Base-by-base conservation (phyloP, 1,140 invertebrate genomes). In the Gyrodactylus salaris region DNA sequence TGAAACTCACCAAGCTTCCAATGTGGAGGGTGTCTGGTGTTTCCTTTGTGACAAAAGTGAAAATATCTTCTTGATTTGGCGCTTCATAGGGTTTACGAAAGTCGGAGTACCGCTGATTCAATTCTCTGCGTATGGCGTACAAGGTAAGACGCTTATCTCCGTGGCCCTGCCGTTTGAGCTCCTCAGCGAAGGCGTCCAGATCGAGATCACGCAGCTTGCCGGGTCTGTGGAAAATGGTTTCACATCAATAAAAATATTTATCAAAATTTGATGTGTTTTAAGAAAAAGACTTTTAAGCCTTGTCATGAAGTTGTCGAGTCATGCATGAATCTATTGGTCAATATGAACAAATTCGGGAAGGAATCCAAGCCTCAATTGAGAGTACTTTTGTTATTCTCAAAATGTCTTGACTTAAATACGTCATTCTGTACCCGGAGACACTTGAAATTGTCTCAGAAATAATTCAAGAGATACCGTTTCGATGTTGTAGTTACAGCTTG, bases 131-230 rank as follows among this genome's bases (percentile, higher is more conserved):
- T 73, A 99, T 98, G 78, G 98, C 94, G 78, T 98, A 97, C 26
- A 99, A 79, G 0, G 93, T 98, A 20, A 94, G 92, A 77, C 88
- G 89, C 78, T 97, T 97, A 78, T 96, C 92, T 7, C 94, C 94
- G 78, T 91, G 93, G 1, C 88, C 86, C 82, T 95, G 92, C 76
- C 91, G 84, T 78, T 95, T 78, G 70, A 99, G 82, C 82, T 99
- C 94, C 76, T 93, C 89, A 19, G 93, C 93, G 80, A 99, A 99
- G 0, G 94, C 94, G 81, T 98, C 93, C 26, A 99, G 82, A 85
- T 99, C 94, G 1, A 99, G 82, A 80, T 98, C 94, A 79, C 93
- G 93, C 0, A 98, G 82, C 77, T 89, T 84, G 76, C 96, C 91
- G 0, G 94, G 93, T 76, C 78, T 87, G 34, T 54, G n/a, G 7